Conservation (phyloP, 2,888 invertebrate species). For the Hydroisotoma schaefferi region DNA sequence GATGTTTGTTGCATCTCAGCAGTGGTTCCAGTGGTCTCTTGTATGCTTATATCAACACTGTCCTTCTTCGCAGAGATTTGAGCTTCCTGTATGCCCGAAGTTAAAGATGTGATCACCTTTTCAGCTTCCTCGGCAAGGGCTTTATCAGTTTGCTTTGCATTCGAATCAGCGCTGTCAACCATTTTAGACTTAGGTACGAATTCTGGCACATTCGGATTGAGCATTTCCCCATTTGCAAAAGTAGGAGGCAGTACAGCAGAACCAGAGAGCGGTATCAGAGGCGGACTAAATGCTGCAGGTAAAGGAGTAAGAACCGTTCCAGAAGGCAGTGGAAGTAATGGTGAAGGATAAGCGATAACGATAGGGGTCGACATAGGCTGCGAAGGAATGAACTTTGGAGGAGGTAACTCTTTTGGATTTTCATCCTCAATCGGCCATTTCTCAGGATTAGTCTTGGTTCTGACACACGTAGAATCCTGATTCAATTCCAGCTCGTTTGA, state of each 20-base stretch:
- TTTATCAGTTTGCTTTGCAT: not conserved
- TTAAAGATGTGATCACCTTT: too few relatives aligned
- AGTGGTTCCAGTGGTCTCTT: too few relatives aligned
- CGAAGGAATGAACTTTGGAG: not conserved
- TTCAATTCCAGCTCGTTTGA: constrained; percentile 40
- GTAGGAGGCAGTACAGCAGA: not conserved
- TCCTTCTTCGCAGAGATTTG: not conserved
- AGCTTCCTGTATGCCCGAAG: too few relatives aligned
- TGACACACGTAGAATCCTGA: constrained; percentile 49
- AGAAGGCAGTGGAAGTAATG: not conserved
- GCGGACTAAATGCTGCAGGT: not conserved
- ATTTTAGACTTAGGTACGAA: constrained; percentile 28
- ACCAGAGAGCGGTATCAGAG: not conserved
- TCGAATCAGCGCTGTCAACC: not conserved
- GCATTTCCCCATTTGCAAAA: constrained; percentile 23
- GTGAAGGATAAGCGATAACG: not conserved
- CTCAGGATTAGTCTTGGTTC: constrained; percentile 75
- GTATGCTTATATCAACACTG: constrained; percentile 7
- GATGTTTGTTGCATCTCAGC: not conserved
- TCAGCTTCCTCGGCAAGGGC: too few relatives aligned
- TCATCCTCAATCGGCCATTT: constrained; percentile 68
- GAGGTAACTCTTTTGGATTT: not conserved
- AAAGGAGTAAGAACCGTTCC: not conserved
- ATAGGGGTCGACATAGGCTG: not conserved
- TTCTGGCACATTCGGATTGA: constrained; percentile 40